A percentile compares a stretch with the other conserved stretches of the same genome.
These are phyloP conservation scores for Aproaerema taeniolella DNA, from an alignment of 2,888 invertebrate species.

Conservation along the genomic window DNA sequence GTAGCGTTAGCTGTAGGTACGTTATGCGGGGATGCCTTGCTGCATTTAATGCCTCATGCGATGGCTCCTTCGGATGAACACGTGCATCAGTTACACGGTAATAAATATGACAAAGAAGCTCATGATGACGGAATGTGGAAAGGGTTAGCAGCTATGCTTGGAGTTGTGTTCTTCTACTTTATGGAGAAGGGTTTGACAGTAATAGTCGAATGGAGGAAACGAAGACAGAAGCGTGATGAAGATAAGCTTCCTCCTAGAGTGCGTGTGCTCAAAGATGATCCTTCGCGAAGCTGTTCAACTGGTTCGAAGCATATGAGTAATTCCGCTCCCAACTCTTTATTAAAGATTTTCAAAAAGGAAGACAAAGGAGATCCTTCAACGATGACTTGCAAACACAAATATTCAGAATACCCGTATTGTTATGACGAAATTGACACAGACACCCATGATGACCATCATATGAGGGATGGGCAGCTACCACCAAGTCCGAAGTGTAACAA, in stretches of 20 bases:
- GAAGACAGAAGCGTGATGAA: constrained; percentile 82
- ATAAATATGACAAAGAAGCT: constrained; percentile 30
- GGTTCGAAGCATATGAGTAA: constrained; percentile 58
- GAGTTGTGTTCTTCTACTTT: constrained; percentile 93
- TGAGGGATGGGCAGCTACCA: constrained; percentile 62
- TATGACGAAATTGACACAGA: constrained; percentile 90
- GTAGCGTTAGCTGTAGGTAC: constrained; percentile 96
- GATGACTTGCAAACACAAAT: constrained; percentile 91
- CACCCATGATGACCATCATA: constrained; percentile 80
- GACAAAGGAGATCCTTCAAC: constrained; percentile 67
- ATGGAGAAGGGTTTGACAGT: constrained; percentile 89
- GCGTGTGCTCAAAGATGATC: constrained; percentile 84
- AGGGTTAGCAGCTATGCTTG: constrained; percentile 88
- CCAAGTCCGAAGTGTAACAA: constrained; percentile 58
- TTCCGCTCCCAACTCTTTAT: constrained; percentile 56
- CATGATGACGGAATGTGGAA: constrained; percentile 89
- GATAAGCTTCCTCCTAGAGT: constrained; percentile 81
- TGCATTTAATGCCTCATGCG: constrained; percentile 95
- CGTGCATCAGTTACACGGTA: constrained; percentile 29
- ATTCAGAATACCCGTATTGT: constrained; percentile 92
- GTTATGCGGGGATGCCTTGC: constrained; percentile 92
- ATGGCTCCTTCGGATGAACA: constrained; percentile 60
- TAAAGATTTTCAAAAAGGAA: constrained; percentile 64
- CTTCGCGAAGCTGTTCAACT: constrained; percentile 58
- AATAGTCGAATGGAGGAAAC: constrained; percentile 88